Conservation (phyloP, 2,113 vertebrate genomes). For the Macquaria australasica region DNA sequence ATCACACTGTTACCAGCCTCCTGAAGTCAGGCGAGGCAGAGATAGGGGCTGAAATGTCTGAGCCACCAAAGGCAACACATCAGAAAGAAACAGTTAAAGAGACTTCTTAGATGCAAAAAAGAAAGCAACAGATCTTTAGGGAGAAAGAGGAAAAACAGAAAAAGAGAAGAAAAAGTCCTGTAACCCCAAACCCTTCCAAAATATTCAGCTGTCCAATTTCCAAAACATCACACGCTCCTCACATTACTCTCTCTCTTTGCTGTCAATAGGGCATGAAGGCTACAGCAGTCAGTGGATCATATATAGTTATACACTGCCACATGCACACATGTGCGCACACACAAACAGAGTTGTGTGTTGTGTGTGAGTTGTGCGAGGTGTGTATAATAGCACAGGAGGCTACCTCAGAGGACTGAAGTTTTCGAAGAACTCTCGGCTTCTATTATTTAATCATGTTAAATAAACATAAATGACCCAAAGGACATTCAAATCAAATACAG, state of each 20-base stretch:
- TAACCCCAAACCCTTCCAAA: background rate
- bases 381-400: background rate
- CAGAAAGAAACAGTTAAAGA: conserved; percentile 28
- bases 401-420: background rate
- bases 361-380: background rate
- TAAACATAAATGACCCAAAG: conserved; percentile 22
- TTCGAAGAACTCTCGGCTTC: background rate
- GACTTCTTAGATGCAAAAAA: conserved; percentile 11
- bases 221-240: conserved; percentile 24
- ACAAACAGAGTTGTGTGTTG: background rate
- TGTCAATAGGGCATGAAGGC: conserved; percentile 17
- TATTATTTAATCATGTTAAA: conserved; percentile 10
- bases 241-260: conserved; percentile 14
- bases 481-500: conserved; percentile 6
- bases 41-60: conserved; percentile 21
- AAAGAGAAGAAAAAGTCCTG: background rate
- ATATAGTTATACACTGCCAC: background rate
- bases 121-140: conserved; percentile 43
- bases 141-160: conserved; percentile 11
- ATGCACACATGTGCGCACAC: background rate
- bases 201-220: conserved; percentile 38
- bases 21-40: conserved; percentile 25
- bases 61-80: conserved; percentile 48
- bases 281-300: conserved; percentile 18
- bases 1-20: conserved; percentile 50